phyloP scores from a whole-genome alignment of 2,888 invertebrate species.

The Sarcophaga rosellei region DNA sequence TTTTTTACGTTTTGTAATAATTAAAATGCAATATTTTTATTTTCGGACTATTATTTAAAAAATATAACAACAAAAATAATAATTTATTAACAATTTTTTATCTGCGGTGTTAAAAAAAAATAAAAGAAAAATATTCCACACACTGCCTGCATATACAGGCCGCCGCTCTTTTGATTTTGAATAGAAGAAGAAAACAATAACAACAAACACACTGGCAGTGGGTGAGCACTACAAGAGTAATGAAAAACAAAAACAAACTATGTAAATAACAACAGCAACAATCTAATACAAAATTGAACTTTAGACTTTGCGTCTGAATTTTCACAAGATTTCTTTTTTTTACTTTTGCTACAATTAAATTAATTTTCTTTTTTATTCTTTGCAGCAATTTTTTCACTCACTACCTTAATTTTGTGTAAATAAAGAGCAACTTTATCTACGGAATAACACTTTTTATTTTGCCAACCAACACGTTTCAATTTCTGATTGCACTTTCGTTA shows the following conservation, averaged over 20 bases:
- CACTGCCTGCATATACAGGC: neutral
- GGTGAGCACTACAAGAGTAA: too few relatives aligned
- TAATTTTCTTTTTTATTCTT: conserved; percentile 3
- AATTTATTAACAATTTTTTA: conserved; percentile 28
- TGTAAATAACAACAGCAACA: conserved; percentile 35
- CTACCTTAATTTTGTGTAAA: neutral
- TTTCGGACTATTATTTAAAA: conserved; percentile 28
- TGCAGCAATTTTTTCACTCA: neutral
- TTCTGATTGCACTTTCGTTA: neutral
- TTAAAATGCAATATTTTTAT: conserved; percentile 13
- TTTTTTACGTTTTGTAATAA: neutral
- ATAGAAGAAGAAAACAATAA: too few relatives aligned
- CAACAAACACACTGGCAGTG: too few relatives aligned
- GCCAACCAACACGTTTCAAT: conserved; percentile 39
- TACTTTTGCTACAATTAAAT: conserved; percentile 3
- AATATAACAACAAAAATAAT: conserved; percentile 3
- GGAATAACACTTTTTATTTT: neutral
- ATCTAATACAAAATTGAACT: conserved; percentile 49
- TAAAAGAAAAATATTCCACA: conserved; percentile 24
- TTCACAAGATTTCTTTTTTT: conserved; percentile 24
- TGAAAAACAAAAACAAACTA: neutral
- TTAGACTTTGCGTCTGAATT: conserved; percentile 49
- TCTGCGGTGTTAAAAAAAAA: conserved; percentile 10
- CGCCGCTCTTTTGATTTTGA: too few relatives aligned
- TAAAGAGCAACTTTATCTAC: too few relatives aligned